Conservation (phyloP, 2,888 invertebrate genomes). For the Antheraea assamensis region DNA sequence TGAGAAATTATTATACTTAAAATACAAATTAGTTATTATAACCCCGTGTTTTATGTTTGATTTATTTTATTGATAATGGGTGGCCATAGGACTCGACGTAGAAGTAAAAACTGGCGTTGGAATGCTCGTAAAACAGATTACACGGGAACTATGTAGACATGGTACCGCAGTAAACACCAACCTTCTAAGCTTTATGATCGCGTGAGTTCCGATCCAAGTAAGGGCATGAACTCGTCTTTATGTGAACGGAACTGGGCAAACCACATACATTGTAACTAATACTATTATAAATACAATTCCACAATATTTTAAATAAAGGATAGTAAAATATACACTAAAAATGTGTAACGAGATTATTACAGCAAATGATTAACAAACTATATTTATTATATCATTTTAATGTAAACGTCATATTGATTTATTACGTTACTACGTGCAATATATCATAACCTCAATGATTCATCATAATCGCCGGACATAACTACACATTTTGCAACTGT, state of each 20-base stretch:
- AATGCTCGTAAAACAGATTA: constrained; percentile 15
- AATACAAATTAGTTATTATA: background rate
- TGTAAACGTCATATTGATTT: too few relatives aligned
- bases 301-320: too few relatives aligned
- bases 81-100: background rate
- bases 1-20: background rate
- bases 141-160: constrained; percentile 9
- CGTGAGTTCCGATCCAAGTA: constrained; percentile 12
- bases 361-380: background rate
- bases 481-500: background rate
- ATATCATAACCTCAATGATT: too few relatives aligned
- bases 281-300: too few relatives aligned
- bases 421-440: too few relatives aligned
- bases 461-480: background rate
- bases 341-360: background rate
- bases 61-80: background rate
- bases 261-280: constrained; percentile 5
- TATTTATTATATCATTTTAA: background rate
- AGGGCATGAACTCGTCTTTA: constrained; percentile 10
- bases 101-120: constrained; percentile 9
- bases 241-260: constrained; percentile 1
- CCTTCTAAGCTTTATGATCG: constrained; percentile 16
- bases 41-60: background rate
- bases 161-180: constrained; percentile 13
- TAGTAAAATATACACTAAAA: too few relatives aligned